A percentile compares a stretch with the other conserved stretches of the same genome.
Conservation (phyloP, 2,113 vertebrate genomes). For the Pantherophis guttatus region DNA sequence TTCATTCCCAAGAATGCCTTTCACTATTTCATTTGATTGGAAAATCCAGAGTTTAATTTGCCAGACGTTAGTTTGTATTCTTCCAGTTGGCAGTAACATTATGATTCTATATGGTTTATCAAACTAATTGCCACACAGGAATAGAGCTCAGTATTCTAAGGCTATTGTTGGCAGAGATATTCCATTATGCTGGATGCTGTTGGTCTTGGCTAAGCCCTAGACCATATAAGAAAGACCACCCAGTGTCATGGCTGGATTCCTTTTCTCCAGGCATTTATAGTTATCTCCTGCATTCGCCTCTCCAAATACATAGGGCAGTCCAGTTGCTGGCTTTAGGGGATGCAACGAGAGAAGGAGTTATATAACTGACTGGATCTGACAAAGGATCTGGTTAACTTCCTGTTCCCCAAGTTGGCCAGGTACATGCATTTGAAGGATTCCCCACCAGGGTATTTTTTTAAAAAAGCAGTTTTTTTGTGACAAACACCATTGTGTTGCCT, state of each 20-base stretch:
- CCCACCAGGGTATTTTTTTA: not conserved
- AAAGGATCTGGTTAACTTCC: not conserved
- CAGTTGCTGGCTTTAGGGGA: not conserved
- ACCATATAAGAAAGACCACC: conserved; percentile 6
- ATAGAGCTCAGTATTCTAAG: not conserved
- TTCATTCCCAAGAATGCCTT: conserved; percentile 18
- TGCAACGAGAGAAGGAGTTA: not conserved
- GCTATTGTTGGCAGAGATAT: not conserved
- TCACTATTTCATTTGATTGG: conserved; percentile 29
- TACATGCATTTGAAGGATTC: not conserved
- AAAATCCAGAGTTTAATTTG: conserved; percentile 30
- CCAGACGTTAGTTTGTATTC: not conserved
- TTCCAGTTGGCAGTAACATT: conserved; percentile 22
- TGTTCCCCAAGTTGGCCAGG: no score
- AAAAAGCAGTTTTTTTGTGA: not conserved
- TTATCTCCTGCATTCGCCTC: not conserved
- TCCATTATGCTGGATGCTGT: not conserved
- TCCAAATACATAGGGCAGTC: not conserved
- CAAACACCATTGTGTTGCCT: not conserved
- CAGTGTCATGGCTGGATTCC: not conserved
- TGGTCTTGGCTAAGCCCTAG: not conserved
- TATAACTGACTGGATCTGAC: not conserved
- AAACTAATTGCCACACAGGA: not conserved
- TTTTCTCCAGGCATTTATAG: not conserved
- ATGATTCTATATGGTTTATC: conserved; percentile 20